Evolutionary conservation across 2,797 vertebrate genomes (phyloP).

Genomic region (Emys orbicularis): DNA sequence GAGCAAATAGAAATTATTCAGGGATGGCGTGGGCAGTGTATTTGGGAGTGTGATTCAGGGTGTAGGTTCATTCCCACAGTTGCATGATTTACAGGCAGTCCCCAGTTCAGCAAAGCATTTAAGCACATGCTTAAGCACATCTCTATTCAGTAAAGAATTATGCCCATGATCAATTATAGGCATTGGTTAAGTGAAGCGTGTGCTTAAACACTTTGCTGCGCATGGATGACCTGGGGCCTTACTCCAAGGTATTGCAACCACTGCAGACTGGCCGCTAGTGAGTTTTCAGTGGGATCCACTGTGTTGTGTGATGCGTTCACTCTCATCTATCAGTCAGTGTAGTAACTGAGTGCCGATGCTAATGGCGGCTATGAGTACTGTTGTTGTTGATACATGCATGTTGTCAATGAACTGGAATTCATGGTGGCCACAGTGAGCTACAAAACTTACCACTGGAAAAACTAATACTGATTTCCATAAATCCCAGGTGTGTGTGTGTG

Average conservation of each 20-base stretch:
- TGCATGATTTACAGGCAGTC: background rate
- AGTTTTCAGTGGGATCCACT: background rate
- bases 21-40: background rate
- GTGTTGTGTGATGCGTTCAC: accelerated
- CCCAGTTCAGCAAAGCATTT: background rate
- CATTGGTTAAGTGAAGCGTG: background rate
- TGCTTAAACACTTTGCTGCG: background rate
- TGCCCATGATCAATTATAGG: background rate
- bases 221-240: background rate
- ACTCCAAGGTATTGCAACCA: accelerated
- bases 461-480: slow-evolving; percentile 28
- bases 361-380: background rate
- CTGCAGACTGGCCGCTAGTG: background rate
- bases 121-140: background rate
- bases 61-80: background rate
- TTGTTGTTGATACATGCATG: background rate
- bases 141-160: background rate
- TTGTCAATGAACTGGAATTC: background rate
- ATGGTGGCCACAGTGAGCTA: accelerated
- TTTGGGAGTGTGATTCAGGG: background rate
- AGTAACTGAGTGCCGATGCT: background rate
- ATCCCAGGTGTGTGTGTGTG: background rate
- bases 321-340: background rate
- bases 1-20: background rate
- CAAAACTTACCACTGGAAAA: slow-evolving; percentile 45